Evolutionary conservation across 2,113 vertebrate genomes (phyloP).

Genomic region (Arvicanthis niloticus): DNA sequence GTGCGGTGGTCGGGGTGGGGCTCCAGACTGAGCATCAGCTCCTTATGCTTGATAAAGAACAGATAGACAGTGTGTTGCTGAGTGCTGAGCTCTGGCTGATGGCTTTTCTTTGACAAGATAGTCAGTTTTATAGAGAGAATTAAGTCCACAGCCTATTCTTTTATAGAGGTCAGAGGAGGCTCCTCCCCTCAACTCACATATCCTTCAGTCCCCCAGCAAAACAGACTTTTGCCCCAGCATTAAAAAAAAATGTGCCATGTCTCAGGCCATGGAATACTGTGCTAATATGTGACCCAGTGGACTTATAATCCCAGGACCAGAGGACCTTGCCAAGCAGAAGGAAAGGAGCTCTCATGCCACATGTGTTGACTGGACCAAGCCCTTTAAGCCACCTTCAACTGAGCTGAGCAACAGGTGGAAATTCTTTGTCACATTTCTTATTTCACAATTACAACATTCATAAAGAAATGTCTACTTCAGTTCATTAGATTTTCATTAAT

Average conservation of each 20-base stretch:
- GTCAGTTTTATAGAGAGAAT: not conserved
- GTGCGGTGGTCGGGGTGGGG: rapidly evolving
- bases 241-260: not conserved
- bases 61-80: not conserved
- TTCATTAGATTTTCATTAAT: conserved; percentile 44
- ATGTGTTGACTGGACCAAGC: not conserved
- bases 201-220: not conserved
- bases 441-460: not conserved
- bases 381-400: not conserved
- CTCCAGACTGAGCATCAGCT: not conserved
- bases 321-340: not conserved
- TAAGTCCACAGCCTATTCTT: not conserved
- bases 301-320: not conserved
- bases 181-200: not conserved
- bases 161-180: not conserved
- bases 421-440: not conserved
- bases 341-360: not conserved
- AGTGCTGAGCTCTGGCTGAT: not conserved
- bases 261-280: not conserved
- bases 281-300: not conserved
- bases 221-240: not conserved
- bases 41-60: conserved; percentile 1
- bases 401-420: not conserved
- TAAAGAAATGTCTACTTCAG: conserved; percentile 20
- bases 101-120: not conserved